Base-by-base conservation (phyloP, 2,113 vertebrate genomes). In the Tragelaphus strepsiceros region DNA sequence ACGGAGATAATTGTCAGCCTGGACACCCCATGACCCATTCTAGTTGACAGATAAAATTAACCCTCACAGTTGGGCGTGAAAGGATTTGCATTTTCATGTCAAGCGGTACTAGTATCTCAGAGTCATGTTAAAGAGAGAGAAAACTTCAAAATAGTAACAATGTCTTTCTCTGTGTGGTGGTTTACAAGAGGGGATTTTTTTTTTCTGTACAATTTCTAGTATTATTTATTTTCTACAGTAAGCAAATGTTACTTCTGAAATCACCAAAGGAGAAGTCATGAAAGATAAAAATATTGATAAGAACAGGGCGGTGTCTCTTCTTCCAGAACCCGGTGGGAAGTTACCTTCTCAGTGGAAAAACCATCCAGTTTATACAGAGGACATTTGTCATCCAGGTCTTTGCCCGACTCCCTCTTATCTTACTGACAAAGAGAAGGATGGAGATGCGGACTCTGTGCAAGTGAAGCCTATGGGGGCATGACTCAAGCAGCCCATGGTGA, bases 361-460 rank as follows among this genome's bases (percentile, higher is more conserved):
- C 2, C 51, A 1, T 32, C 35, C 61, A 2, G 7, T 24, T 12
- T 46, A 15, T 35, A 5, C 24, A 19, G 90, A 35, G 56, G 21
- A 6, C 0, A 5, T 84, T 85, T 56, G 80, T 95, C 90, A 67
- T 49, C 51, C 46, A 0, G 24, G 39, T 54, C 62, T 49, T 64
- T 35, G 28, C 61, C 35, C 0, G 2, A 24, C 61, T 78, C 53
- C 35, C 67, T 49, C 96, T 97, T 90, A 74, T 90, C 97, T 89
- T 4, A 12, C 71, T 96, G 92, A 92, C 97, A 94, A 54, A 53
- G n/a, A 95, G 86, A 62, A 43, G 78, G 71, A 80, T 71, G 92
- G 86, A 13, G 21, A 39, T 53, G 87, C 35, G 64, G 54, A 17
- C 58, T 14, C 12, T 17, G 95, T 35, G 32, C 3, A 4, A 87